Evolutionary conservation across 2,888 invertebrate genomes (phyloP), one percentile per base, ranked within the genome.

Genomic region (Cylindroiulus punctatus): DNA sequence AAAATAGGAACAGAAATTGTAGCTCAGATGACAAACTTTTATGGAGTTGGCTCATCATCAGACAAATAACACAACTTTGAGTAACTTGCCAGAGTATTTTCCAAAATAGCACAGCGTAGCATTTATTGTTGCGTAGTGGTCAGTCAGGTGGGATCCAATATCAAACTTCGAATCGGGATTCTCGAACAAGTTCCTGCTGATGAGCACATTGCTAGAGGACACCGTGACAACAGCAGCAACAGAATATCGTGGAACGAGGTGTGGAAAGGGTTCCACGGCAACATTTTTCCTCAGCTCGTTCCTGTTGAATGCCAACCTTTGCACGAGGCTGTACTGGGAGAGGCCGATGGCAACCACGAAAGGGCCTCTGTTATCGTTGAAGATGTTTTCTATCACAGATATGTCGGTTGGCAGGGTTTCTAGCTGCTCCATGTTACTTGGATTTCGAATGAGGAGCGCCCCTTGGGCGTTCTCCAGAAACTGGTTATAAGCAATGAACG

Each of bases 41-140:
- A n/a, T n/a, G n/a, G n/a, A n/a, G n/a, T n/a, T n/a, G n/a, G n/a
- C n/a, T n/a, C n/a, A n/a, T 76, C 30, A 76, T 10, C 17, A n/a
- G 14, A 42, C 42, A 42, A 42, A 42, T 42, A 76, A 76, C 76
- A 76, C 76, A 76, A 76, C 76, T 76, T 8, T 42, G 7, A 42
- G 57, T 19, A 57, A 30, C 81, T 81, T 81, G 32, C 65, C 57
- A 17, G 88, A 88, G 8, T 65, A 47, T 36, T 88, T 87, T 5
- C 98, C 97, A 89, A 99, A 93, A 96, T 97, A 99, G 90, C 99
- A 99, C 90, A 94, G 96, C 0, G 97, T 95, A 89, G 97, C 98
- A 90, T 98, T 96, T n/a, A 99, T 95, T 26, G 94, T 92, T 92
- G 96, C 95, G 89, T 98, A 97, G 90, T 98, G 98, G 90, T 98